These are phyloP conservation scores for Ditula angustiorana DNA, from an alignment of 2,888 invertebrate genomes.

Conservation along the genomic window DNA sequence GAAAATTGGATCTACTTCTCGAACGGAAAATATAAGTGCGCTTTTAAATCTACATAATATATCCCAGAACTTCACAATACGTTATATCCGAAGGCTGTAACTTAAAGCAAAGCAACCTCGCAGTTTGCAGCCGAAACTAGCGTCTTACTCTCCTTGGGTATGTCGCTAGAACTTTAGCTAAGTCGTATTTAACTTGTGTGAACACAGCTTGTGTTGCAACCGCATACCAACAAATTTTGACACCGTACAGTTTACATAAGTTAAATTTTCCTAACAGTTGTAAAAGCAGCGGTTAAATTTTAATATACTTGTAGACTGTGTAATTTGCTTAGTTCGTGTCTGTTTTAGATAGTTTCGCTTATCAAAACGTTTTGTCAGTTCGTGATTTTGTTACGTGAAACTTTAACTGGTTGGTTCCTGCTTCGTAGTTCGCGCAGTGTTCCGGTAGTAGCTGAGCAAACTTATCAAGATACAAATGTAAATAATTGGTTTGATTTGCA, in stretches of 20 bases:
- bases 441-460: not conserved
- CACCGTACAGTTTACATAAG: conserved; percentile 66
- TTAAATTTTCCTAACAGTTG: conserved; percentile 52
- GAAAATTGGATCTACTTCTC: too few relatives aligned
- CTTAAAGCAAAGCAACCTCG: conserved; percentile 61
- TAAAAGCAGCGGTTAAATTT: conserved; percentile 49
- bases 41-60: not conserved
- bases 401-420: conserved; percentile 24
- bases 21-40: too few relatives aligned
- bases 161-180: conserved; percentile 74
- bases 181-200: conserved; percentile 80
- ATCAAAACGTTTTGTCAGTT: conserved; percentile 47
- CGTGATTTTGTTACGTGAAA: conserved; percentile 26
- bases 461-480: not conserved
- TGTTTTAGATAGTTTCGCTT: conserved; percentile 52
- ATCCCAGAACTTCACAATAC: conserved; percentile 15
- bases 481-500: not conserved
- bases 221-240: conserved; percentile 81
- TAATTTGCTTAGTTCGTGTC: conserved; percentile 54
- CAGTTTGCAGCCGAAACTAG: conserved; percentile 63
- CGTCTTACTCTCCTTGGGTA: conserved; percentile 72
- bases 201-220: conserved; percentile 77
- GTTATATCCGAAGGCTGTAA: conserved; percentile 17
- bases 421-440: conserved; percentile 12
- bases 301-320: conserved; percentile 58